Percentiles rank a stretch among this genome's conserved stretches.
Evolutionary conservation across 2,888 invertebrate genomes (phyloP).

Genomic region (Helleia helle): DNA sequence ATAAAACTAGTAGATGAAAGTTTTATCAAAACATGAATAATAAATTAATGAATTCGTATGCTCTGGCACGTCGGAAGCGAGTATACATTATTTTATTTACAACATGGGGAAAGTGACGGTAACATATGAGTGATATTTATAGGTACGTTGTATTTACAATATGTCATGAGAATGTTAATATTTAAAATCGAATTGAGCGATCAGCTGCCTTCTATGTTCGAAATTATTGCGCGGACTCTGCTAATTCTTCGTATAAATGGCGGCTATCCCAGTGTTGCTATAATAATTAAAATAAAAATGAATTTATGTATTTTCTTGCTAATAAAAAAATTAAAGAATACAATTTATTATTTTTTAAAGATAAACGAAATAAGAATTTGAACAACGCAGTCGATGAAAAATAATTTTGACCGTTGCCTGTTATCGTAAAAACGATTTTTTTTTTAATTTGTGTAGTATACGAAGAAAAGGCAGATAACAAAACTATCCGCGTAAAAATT

Average conservation of each 20-base stretch:
- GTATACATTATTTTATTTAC: constrained; percentile 22
- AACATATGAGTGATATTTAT: constrained; percentile 2
- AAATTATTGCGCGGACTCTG: constrained; percentile 50
- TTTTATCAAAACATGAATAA: constrained; percentile 57
- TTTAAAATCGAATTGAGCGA: constrained; percentile 36
- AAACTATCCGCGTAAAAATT: constrained; percentile 53
- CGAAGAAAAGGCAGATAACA: constrained; percentile 1
- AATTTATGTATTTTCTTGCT: too few relatives aligned
- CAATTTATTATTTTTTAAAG: too few relatives aligned
- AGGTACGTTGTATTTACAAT: constrained; percentile 10
- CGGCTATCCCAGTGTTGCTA: too few relatives aligned
- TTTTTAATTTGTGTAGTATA: too few relatives aligned
- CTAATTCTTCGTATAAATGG: background rate
- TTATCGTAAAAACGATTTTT: too few relatives aligned
- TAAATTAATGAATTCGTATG: constrained; percentile 69
- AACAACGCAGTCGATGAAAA: too few relatives aligned
- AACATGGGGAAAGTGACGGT: constrained; percentile 11
- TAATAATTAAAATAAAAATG: too few relatives aligned
- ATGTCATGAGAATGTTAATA: constrained; percentile 11
- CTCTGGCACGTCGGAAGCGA: constrained; percentile 46
- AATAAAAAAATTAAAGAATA: too few relatives aligned
- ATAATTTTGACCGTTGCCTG: too few relatives aligned
- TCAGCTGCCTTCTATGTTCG: constrained; percentile 48
- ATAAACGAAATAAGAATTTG: too few relatives aligned
- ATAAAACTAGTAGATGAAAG: constrained; percentile 63